These are phyloP conservation scores for Stigmatopora argus DNA, from an alignment of 2,113 vertebrate genomes.

Conservation along the genomic window DNA sequence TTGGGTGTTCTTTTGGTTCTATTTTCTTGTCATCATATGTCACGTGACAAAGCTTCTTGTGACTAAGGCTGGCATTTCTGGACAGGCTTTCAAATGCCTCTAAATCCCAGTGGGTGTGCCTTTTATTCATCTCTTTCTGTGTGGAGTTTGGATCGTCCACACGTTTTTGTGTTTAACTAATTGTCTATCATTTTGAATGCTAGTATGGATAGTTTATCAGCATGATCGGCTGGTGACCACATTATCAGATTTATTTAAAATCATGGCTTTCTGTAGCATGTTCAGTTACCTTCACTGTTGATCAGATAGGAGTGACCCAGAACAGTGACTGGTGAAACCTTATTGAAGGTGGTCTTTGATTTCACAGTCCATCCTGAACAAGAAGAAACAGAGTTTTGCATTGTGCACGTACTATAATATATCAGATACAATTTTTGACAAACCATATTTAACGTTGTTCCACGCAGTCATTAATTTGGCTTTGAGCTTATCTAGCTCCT, in stretches of 20 bases:
- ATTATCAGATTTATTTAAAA: too few relatives aligned
- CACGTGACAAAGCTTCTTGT: neutral
- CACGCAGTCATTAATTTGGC: slow-evolving; percentile 82
- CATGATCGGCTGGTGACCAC: too few relatives aligned
- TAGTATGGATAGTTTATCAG: too few relatives aligned
- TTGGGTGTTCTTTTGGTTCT: neutral
- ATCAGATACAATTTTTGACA: neutral
- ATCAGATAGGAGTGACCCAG: slow-evolving; percentile 78
- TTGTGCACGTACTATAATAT: neutral
- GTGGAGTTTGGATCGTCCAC: too few relatives aligned
- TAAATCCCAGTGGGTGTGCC: neutral
- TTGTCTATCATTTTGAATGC: neutral
- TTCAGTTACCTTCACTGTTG: slow-evolving; percentile 73
- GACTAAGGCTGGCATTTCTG: neutral
- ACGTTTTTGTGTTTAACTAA: neutral
- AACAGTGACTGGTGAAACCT: slow-evolving; percentile 74
- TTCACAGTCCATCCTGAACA: slow-evolving; percentile 84
- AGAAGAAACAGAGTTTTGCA: neutral
- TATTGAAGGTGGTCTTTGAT: slow-evolving; percentile 83
- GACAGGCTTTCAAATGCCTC: neutral
- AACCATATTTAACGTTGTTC: slow-evolving; percentile 92
- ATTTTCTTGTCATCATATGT: neutral
- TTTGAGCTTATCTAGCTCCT: slow-evolving; percentile 86
- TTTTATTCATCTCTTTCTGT: too few relatives aligned
- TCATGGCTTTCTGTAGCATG: neutral